These are phyloP conservation scores for Rhizomys pruinosus DNA, from an alignment of 2,113 vertebrate genomes.

Conservation along the genomic window DNA sequence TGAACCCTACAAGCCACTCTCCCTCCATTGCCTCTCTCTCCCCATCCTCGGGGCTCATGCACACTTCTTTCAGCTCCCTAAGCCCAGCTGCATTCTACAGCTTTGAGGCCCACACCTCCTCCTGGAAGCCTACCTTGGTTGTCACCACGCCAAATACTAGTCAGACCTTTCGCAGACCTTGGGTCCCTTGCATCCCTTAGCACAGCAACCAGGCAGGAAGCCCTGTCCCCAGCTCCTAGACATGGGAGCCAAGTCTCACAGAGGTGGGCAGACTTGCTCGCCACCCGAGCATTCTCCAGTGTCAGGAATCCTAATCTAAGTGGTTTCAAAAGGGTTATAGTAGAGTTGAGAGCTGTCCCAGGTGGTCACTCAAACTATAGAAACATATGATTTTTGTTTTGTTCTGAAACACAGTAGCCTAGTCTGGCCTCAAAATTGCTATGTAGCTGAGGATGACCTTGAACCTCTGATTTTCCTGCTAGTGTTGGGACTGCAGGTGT, in stretches of 20 bases:
- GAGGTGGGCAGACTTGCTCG: neutral
- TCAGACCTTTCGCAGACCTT: neutral
- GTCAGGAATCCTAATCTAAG: neutral
- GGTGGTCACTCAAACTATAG: neutral
- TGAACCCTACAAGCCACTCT: neutral
- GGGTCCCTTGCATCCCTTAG: neutral
- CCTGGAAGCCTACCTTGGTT: neutral
- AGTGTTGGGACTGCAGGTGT: neutral
- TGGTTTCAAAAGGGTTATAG: no score
- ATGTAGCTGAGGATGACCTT: neutral
- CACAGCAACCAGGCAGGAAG: neutral
- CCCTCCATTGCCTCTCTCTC: neutral
- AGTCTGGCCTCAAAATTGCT: neutral
- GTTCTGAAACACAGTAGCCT: neutral
- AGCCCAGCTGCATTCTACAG: neutral
- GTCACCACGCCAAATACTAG: neutral
- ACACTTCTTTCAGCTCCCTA: neutral
- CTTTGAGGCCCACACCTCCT: neutral
- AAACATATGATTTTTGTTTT: neutral
- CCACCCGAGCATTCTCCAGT: neutral
- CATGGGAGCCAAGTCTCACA: neutral
- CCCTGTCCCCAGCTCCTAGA: neutral
- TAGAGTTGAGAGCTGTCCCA: neutral
- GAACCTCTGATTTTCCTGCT: neutral
- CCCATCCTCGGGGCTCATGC: neutral